Conservation (phyloP, 2,888 invertebrate genomes). For the Hirudinaria manillensis region DNA sequence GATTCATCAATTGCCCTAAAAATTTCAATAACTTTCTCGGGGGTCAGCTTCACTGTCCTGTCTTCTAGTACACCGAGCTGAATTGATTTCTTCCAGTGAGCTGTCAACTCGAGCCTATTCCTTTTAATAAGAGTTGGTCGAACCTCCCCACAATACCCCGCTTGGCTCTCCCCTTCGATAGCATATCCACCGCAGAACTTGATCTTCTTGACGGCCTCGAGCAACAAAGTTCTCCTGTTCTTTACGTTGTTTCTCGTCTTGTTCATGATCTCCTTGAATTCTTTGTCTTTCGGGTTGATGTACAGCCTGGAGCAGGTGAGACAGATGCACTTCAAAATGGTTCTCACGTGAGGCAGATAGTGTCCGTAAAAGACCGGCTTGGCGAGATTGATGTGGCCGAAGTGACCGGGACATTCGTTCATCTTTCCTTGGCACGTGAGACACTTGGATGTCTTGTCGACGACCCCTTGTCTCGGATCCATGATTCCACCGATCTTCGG, state of each 20-base stretch:
- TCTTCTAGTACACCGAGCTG: no score
- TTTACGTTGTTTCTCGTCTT: no score
- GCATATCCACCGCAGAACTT: no score
- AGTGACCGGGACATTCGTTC: slow-evolving; percentile 98
- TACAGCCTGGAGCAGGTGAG: slow-evolving; percentile 66
- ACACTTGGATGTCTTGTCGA: slow-evolving; percentile 73
- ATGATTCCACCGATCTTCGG: no score
- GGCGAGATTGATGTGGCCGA: slow-evolving; percentile 94
- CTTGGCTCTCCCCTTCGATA: no score
- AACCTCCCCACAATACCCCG: slow-evolving; percentile 95
- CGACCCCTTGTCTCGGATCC: slow-evolving; percentile 97
- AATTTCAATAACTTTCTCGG: slow-evolving; percentile 94
- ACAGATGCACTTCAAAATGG: slow-evolving; percentile 94
- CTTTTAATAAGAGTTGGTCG: slow-evolving; percentile 81
- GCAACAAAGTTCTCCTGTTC: no score
- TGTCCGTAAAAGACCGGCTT: slow-evolving; percentile 98
- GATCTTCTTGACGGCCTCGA: no score
- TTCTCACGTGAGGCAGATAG: slow-evolving; percentile 92
- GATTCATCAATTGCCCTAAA: slow-evolving; percentile 78
- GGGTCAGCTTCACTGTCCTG: slow-evolving; percentile 66
- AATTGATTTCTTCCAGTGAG: slow-evolving; percentile 74
- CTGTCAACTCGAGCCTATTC: slow-evolving; percentile 82
- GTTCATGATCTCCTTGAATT: no score
- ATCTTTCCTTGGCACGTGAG: slow-evolving; percentile 67
- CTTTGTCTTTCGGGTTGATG: no score